phyloP scores from a whole-genome alignment of 2,113 vertebrate species.

The Pseudorectes ferrugineus region DNA sequence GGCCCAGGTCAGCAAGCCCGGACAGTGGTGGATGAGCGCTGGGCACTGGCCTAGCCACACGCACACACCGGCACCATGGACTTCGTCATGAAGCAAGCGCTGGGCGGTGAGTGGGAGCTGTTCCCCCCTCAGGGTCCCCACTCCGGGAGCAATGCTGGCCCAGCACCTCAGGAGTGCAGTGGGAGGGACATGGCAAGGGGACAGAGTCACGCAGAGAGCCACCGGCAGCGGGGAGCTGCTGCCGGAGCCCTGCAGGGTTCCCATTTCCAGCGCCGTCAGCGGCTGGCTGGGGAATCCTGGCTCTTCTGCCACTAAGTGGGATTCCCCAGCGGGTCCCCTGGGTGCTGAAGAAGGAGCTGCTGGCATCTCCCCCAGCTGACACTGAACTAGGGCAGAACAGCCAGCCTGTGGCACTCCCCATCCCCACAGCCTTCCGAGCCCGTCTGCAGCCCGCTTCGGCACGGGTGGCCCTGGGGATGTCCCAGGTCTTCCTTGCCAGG shows the following conservation, averaged over 20 bases:
- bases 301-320: neutral
- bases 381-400: neutral
- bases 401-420: neutral
- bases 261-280: rapidly evolving
- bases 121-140: neutral
- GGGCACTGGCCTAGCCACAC: conserved; percentile 32
- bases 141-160: rapidly evolving
- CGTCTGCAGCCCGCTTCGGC: rapidly evolving
- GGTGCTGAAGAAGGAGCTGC: conserved; percentile 17
- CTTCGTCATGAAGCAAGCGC: conserved; percentile 62
- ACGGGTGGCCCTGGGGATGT: neutral
- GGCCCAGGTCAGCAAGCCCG: neutral
- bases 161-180: neutral
- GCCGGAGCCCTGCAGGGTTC: neutral
- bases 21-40: conserved; percentile 32
- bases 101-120: conserved; percentile 49
- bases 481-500: neutral
- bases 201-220: neutral
- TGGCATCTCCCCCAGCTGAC: neutral
- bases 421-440: neutral
- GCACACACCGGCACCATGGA: conserved; percentile 37
- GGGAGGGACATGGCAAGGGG: neutral
- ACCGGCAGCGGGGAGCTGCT: rapidly evolving
- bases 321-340: conserved; percentile 23
- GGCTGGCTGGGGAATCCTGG: conserved; percentile 9